phyloP scores from a whole-genome alignment of 1,140 invertebrate genomes.

The Centruroides vittatus region DNA sequence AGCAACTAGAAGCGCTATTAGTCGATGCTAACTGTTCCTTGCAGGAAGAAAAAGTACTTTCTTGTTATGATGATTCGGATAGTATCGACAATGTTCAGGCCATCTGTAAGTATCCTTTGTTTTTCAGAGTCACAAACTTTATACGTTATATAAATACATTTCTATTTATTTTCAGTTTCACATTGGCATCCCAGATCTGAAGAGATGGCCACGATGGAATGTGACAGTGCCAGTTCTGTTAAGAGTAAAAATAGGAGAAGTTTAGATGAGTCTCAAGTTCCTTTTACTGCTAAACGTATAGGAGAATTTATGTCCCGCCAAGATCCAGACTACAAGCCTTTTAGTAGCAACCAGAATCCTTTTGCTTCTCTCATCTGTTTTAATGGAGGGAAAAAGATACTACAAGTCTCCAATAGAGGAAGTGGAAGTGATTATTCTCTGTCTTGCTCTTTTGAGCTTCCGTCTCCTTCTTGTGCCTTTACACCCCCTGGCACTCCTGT shows the following conservation, averaged over 20 bases:
- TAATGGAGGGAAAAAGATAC: slow-evolving; percentile 23
- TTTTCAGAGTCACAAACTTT: too few relatives aligned
- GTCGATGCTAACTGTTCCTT: slow-evolving; percentile 13
- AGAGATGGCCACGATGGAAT: too few relatives aligned
- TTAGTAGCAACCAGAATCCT: slow-evolving; percentile 41
- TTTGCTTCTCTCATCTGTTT: slow-evolving; percentile 49
- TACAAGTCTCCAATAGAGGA: slow-evolving; percentile 26
- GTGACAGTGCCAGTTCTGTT: too few relatives aligned
- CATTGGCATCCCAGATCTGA: too few relatives aligned
- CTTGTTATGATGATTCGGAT: slow-evolving; percentile 12
- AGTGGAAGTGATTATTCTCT: slow-evolving; percentile 31
- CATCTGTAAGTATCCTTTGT: slow-evolving; percentile 10
- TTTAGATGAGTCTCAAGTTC: neutral
- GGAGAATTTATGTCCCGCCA: slow-evolving; percentile 61
- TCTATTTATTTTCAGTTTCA: too few relatives aligned
- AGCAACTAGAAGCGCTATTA: slow-evolving; percentile 42
- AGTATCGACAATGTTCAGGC: slow-evolving; percentile 14
- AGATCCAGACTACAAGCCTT: slow-evolving; percentile 52
- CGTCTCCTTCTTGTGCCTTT: slow-evolving; percentile 33
- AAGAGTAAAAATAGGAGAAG: too few relatives aligned
- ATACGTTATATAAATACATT: too few relatives aligned
- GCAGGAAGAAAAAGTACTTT: slow-evolving; percentile 1
- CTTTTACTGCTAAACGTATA: slow-evolving; percentile 40
- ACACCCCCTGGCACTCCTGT: too few relatives aligned
- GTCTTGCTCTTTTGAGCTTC: slow-evolving; percentile 57